Conservation (phyloP, 2,113 vertebrate genomes). For the Epinephelus lanceolatus region DNA sequence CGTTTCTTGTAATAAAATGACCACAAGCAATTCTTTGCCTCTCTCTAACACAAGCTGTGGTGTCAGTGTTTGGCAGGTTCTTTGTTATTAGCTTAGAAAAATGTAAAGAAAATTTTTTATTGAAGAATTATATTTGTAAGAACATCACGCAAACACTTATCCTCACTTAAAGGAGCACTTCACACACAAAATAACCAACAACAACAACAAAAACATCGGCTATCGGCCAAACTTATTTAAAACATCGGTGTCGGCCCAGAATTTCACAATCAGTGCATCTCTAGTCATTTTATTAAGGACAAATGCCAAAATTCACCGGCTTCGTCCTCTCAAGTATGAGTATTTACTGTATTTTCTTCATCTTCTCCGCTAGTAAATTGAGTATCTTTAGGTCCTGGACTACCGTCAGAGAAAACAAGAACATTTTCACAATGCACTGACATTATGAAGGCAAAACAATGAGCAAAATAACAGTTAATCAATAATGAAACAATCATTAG, state of each 20-base stretch:
- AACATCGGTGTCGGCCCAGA: too few species aligned
- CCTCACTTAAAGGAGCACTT: neutral
- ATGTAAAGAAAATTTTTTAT: neutral
- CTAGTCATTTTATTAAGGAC: too few species aligned
- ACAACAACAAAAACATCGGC: too few species aligned
- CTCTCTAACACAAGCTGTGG: conserved; percentile 34
- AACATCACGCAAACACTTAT: neutral
- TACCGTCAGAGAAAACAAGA: too few species aligned
- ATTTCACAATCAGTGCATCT: too few species aligned
- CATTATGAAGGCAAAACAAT: too few species aligned
- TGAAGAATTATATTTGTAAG: neutral
- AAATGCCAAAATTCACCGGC: neutral
- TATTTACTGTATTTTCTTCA: neutral
- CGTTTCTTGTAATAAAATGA: too few species aligned
- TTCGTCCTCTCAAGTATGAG: neutral
- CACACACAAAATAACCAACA: too few species aligned
- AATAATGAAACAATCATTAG: neutral
- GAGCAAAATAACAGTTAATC: too few species aligned
- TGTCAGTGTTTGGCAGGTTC: conserved; percentile 26
- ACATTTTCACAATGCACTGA: too few species aligned
- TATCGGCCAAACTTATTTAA: too few species aligned
- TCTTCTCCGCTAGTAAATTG: neutral
- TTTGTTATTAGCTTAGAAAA: conserved; percentile 4
- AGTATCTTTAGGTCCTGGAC: neutral
- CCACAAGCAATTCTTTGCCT: conserved; percentile 6